Percentiles rank a stretch among this genome's conserved stretches.
phyloP scores from a whole-genome alignment of 2,797 vertebrate species.

The Delichon dasypus region DNA sequence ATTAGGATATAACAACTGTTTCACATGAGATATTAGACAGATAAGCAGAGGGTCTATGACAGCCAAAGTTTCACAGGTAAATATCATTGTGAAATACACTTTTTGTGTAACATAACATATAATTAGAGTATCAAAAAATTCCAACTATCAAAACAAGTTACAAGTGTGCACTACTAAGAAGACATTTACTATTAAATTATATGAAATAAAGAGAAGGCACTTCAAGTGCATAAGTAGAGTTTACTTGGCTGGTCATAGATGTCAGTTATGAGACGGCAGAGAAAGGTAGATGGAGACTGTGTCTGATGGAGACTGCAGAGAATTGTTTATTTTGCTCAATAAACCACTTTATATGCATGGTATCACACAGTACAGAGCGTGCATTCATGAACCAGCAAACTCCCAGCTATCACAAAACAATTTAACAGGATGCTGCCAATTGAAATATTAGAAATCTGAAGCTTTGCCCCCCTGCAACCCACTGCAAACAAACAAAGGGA shows the following conservation, averaged over 20 bases:
- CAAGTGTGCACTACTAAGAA: background rate
- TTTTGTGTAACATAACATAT: background rate
- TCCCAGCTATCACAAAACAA: constrained; percentile 14
- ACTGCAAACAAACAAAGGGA: background rate
- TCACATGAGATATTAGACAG: background rate
- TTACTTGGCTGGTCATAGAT: background rate
- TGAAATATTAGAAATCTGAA: constrained; percentile 20
- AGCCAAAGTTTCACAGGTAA: background rate
- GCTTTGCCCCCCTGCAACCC: background rate
- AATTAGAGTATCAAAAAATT: background rate
- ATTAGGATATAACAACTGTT: background rate
- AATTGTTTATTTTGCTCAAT: constrained; percentile 59
- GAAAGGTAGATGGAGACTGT: background rate
- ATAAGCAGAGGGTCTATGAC: background rate
- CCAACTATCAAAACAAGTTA: background rate
- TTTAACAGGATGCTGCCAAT: constrained; percentile 21
- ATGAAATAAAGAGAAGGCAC: background rate
- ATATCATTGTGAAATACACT: background rate
- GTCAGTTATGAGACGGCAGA: constrained; percentile 15
- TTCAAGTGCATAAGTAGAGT: background rate
- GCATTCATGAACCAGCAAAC: constrained; percentile 31
- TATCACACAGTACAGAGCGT: constrained; percentile 8
- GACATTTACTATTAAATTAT: background rate
- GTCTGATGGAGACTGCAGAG: background rate
- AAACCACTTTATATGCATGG: constrained; percentile 54